Evolutionary conservation across 2,113 vertebrate genomes (phyloP).

Genomic region (Phaetusa simplex): DNA sequence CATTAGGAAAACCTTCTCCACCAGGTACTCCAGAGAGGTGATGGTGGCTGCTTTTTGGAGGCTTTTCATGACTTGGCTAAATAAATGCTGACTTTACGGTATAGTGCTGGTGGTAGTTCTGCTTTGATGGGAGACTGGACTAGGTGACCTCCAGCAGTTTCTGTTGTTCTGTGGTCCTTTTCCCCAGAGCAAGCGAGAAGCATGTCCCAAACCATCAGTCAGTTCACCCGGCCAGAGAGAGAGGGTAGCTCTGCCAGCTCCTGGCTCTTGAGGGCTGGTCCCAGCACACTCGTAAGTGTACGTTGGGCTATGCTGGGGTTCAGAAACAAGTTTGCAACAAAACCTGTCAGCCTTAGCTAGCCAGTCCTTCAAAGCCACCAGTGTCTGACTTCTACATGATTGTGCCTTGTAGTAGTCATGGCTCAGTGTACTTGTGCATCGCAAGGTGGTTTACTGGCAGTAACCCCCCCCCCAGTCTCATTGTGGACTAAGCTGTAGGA

Average conservation of each 20-base stretch:
- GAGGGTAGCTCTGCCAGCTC: not conserved
- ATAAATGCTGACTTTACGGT: not conserved
- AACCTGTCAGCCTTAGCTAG: not conserved
- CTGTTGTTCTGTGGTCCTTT: not conserved
- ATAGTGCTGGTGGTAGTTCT: not conserved
- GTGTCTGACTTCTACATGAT: not conserved
- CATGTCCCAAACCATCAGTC: not conserved
- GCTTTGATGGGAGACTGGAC: not conserved
- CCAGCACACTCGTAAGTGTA: not conserved
- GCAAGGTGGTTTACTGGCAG: not conserved
- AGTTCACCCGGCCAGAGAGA: not conserved
- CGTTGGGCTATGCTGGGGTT: not conserved
- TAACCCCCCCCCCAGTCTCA: rapidly evolving
- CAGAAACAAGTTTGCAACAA: not conserved
- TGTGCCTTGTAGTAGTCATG: not conserved
- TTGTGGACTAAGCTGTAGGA: too few species aligned
- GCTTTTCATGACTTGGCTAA: not conserved
- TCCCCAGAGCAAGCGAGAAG: not conserved
- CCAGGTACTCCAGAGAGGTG: not conserved
- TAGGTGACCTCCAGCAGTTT: not conserved
- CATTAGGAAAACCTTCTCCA: not conserved
- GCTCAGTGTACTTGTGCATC: not conserved
- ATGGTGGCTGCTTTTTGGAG: not conserved
- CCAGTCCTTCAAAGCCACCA: not conserved
- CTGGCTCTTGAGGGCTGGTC: not conserved